These are phyloP conservation scores for Perca schrenkii DNA, from an alignment of 2,113 vertebrate species.

Conservation along the genomic window DNA sequence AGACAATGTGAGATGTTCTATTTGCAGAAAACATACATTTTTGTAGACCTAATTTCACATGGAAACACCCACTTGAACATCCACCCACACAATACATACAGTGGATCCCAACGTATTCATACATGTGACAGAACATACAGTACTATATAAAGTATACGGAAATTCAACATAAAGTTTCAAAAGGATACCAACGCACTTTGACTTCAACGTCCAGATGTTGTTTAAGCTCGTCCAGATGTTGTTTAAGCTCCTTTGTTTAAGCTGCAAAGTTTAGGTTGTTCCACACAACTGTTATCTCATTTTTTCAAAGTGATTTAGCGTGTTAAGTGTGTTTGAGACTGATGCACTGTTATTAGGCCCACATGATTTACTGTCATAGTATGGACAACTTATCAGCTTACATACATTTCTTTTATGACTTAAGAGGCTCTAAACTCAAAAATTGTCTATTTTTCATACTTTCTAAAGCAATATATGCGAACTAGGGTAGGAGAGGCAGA, in stretches of 20 bases:
- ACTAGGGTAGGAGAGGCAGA: background rate
- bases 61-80: slow-evolving; percentile 39
- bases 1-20: slow-evolving; percentile 28
- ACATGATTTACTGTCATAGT: background rate
- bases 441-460: background rate
- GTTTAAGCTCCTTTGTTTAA: background rate
- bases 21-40: slow-evolving; percentile 49
- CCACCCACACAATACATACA: background rate
- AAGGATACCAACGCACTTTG: background rate
- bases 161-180: background rate
- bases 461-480: background rate
- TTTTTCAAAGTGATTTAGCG: background rate
- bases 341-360: background rate
- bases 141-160: slow-evolving; percentile 28
- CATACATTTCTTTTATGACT: background rate
- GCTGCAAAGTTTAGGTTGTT: background rate
- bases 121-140: slow-evolving; percentile 4
- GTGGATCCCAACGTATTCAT: slow-evolving; percentile 3
- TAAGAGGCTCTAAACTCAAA: background rate
- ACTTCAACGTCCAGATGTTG: background rate
- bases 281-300: background rate
- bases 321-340: background rate
- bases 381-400: background rate
- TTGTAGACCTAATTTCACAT: slow-evolving; percentile 45
- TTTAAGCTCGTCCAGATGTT: background rate